Conservation (phyloP, 2,888 invertebrate genomes). For the Ochropacha duplaris region DNA sequence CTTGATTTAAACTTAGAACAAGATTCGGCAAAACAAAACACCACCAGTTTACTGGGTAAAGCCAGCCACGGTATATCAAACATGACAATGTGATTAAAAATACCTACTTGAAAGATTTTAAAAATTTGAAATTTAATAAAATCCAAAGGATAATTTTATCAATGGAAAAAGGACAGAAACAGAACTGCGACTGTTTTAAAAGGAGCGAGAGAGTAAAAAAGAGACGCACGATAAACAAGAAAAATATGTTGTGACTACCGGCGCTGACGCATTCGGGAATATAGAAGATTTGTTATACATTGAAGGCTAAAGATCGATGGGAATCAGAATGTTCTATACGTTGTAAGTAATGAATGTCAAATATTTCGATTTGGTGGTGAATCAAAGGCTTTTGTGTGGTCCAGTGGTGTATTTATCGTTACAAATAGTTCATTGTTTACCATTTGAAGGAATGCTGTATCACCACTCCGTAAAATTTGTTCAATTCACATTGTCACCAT, state of each 20-base stretch:
- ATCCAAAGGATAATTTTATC: conserved; percentile 68
- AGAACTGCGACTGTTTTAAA: conserved; percentile 45
- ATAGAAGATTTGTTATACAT: conserved; percentile 39
- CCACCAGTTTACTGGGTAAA: too few species aligned
- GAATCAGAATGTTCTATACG: conserved; percentile 21
- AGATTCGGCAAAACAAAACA: too few species aligned
- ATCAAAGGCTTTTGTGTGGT: conserved; percentile 11
- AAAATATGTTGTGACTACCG: conserved; percentile 33
- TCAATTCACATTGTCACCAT: conserved; percentile 34
- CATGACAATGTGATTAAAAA: too few species aligned
- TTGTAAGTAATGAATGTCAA: conserved; percentile 33
- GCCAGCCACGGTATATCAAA: too few species aligned
- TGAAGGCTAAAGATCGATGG: conserved; percentile 37
- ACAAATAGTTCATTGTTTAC: conserved; percentile 49
- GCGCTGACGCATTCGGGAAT: conserved; percentile 37
- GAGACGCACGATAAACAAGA: conserved; percentile 34
- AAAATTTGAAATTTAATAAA: conserved; percentile 55
- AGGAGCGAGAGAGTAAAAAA: conserved; percentile 35
- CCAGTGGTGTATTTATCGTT: conserved; percentile 27
- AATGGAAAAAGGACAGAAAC: conserved; percentile 51
- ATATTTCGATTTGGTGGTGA: conserved; percentile 24
- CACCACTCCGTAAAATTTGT: conserved; percentile 32
- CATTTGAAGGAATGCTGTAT: conserved; percentile 42
- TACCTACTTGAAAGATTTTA: too few species aligned
- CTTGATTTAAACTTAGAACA: too few species aligned